phyloP scores from a whole-genome alignment of 1,140 invertebrate species.

The Drosophila asahinai region DNA sequence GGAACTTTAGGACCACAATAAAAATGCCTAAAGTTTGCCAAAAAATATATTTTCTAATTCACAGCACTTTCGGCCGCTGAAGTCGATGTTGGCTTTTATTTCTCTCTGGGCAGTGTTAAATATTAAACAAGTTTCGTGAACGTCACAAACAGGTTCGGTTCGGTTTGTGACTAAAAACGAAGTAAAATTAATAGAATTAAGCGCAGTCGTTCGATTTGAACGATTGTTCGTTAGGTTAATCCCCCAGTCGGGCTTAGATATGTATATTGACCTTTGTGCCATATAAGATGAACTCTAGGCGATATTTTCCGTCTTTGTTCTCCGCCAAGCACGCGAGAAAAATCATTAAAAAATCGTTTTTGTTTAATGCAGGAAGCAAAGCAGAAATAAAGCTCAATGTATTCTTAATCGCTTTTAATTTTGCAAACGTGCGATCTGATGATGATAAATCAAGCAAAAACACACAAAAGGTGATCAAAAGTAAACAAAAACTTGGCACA shows the following conservation, averaged over 20 bases:
- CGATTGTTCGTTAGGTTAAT: slow-evolving; percentile 33
- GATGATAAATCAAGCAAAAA: slow-evolving; percentile 43
- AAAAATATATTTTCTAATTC: slow-evolving; percentile 31
- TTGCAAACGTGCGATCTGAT: slow-evolving; percentile 32
- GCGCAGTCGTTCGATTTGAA: slow-evolving; percentile 16
- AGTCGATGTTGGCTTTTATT: neutral
- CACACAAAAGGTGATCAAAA: slow-evolving; percentile 28
- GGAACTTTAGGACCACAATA: slow-evolving; percentile 26
- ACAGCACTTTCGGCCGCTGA: slow-evolving; percentile 15
- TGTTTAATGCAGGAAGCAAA: slow-evolving; percentile 49
- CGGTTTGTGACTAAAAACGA: slow-evolving; percentile 6
- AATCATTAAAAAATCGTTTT: slow-evolving; percentile 36
- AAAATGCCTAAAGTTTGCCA: slow-evolving; percentile 26
- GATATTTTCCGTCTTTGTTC: slow-evolving; percentile 54
- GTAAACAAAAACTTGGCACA: slow-evolving; percentile 12
- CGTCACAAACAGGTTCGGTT: slow-evolving; percentile 34
- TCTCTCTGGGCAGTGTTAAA: slow-evolving; percentile 17
- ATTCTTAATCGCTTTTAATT: slow-evolving; percentile 59
- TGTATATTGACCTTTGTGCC: slow-evolving; percentile 46
- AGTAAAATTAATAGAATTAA: slow-evolving; percentile 34
- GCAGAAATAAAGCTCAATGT: slow-evolving; percentile 37
- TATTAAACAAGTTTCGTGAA: slow-evolving; percentile 33
- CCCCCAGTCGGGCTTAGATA: slow-evolving; percentile 22
- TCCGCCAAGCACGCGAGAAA: slow-evolving; percentile 12
- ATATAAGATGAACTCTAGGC: slow-evolving; percentile 45